Percentiles rank a stretch among this genome's conserved stretches.
These are phyloP conservation scores for Chrysolina americana DNA, from an alignment of 2,888 invertebrate genomes.

Conservation along the genomic window DNA sequence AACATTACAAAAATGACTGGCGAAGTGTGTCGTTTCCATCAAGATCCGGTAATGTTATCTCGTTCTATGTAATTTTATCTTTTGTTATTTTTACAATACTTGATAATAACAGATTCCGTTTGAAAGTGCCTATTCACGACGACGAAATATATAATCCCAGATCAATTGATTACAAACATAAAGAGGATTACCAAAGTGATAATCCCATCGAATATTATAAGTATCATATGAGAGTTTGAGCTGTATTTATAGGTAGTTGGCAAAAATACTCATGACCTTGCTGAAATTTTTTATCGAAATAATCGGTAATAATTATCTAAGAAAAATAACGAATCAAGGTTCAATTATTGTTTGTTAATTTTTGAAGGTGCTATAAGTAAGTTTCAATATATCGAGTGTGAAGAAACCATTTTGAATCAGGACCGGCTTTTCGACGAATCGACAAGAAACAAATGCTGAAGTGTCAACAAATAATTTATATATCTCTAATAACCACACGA, in stretches of 20 bases:
- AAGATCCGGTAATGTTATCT: conserved; percentile 21
- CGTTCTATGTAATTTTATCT: conserved; percentile 33
- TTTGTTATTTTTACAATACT: conserved; percentile 3
- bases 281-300: not conserved
- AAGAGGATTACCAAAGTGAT: not conserved
- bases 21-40: conserved; percentile 39
- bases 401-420: not conserved
- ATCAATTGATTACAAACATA: too few relatives aligned
- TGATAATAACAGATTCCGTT: conserved; percentile 5
- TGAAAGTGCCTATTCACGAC: not conserved
- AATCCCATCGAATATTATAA: not conserved
- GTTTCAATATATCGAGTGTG: not conserved
- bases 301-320: conserved; percentile 1
- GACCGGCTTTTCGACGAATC: not conserved
- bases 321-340: not conserved
- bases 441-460: too few relatives aligned
- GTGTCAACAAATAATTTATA: too few relatives aligned
- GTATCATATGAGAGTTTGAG: not conserved
- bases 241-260: not conserved
- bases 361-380: not conserved
- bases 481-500: too few relatives aligned
- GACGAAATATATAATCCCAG: not conserved
- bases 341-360: not conserved
- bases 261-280: not conserved
- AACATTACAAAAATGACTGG: conserved; percentile 44